A percentile compares a stretch with the other conserved stretches of the same genome.
These are phyloP conservation scores for Tigriopus japonicus DNA, from an alignment of 1,140 invertebrate species.

Conservation along the genomic window DNA sequence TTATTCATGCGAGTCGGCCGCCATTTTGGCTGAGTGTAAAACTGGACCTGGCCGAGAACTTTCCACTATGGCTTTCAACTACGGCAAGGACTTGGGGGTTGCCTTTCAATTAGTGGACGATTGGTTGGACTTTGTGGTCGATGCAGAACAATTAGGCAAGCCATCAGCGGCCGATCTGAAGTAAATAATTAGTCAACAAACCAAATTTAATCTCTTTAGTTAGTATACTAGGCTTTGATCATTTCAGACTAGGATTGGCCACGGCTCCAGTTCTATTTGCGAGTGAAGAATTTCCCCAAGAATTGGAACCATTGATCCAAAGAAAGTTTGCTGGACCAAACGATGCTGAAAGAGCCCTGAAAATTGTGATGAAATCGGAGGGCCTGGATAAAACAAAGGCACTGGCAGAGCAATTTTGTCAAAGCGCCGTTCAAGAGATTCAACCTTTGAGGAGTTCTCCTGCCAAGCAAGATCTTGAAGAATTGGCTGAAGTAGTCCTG, in stretches of 20 bases:
- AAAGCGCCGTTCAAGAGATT: too few species aligned
- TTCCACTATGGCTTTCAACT: slow-evolving; percentile 50
- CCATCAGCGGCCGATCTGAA: slow-evolving; percentile 81
- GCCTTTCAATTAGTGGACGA: slow-evolving; percentile 97
- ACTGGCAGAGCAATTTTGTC: slow-evolving; percentile 36
- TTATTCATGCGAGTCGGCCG: slow-evolving; percentile 77
- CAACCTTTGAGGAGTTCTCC: too few species aligned
- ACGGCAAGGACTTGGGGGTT: slow-evolving; percentile 85
- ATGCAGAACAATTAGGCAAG: slow-evolving; percentile 63
- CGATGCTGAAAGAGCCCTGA: slow-evolving; percentile 77
- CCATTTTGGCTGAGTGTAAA: slow-evolving; percentile 22
- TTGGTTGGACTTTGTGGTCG: slow-evolving; percentile 86
- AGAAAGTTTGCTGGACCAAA: slow-evolving; percentile 76
- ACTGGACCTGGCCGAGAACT: slow-evolving; percentile 25
- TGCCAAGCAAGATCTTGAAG: too few species aligned
- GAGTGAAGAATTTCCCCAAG: slow-evolving; percentile 73
- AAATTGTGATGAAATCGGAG: slow-evolving; percentile 72
- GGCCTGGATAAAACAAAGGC: slow-evolving; percentile 78
- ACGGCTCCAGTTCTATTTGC: slow-evolving; percentile 84
- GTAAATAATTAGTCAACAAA: not conserved
- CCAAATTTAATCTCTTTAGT: not conserved
- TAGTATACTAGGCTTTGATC: not conserved
- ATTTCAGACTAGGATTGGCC: slow-evolving; percentile 52
- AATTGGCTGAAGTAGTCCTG: too few species aligned
- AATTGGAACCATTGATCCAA: slow-evolving; percentile 89